phyloP scores from a whole-genome alignment of 2,888 invertebrate species.

The Eucera pruinosa region DNA sequence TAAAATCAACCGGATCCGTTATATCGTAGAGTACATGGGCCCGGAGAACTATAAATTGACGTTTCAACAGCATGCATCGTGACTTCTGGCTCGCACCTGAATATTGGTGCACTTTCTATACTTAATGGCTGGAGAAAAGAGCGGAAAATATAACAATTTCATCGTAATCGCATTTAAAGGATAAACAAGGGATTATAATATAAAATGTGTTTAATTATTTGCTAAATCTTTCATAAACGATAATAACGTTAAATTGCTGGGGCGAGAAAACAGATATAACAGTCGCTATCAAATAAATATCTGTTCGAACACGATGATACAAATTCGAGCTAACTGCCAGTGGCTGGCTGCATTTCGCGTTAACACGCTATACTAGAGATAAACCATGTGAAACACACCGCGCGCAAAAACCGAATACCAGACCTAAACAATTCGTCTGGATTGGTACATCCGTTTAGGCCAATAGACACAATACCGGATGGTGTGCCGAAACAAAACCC shows the following conservation, averaged over 20 bases:
- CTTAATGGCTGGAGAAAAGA: not conserved
- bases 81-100: not conserved
- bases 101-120: not conserved
- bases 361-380: conserved; percentile 15
- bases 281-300: conserved; percentile 7
- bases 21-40: not conserved
- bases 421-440: conserved; percentile 40
- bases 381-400: conserved; percentile 29
- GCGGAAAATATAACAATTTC: not conserved
- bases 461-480: not conserved
- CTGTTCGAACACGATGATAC: conserved; percentile 3
- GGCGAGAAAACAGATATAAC: not conserved
- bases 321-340: conserved; percentile 5
- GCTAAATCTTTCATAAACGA: not conserved
- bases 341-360: conserved; percentile 1
- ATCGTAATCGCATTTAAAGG: not conserved
- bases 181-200: not conserved
- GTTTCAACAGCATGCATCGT: not conserved
- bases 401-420: conserved; percentile 21
- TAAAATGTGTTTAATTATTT: too few relatives aligned
- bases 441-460: not conserved
- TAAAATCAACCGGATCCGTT: conserved; percentile 50
- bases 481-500: not conserved
- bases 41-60: conserved; percentile 23
- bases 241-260: not conserved